Conservation (phyloP, 2,113 vertebrate species). For the Tiliqua scincoides region DNA sequence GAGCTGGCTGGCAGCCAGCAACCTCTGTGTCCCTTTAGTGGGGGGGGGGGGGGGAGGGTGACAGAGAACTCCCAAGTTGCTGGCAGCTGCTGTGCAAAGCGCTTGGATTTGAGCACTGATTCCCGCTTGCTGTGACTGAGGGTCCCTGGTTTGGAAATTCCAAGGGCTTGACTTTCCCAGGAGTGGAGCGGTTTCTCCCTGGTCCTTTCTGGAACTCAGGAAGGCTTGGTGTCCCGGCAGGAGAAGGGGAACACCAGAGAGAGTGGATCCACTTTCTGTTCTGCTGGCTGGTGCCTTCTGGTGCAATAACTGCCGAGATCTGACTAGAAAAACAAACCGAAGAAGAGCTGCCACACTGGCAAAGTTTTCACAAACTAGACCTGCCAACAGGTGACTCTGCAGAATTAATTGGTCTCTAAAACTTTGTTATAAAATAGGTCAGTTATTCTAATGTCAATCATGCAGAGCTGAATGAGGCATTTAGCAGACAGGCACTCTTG, state of each 20-base stretch:
- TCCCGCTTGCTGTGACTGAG: neutral
- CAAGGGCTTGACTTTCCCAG: neutral
- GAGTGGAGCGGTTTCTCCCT: neutral
- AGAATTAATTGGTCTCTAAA: too few species aligned
- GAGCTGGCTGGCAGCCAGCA: neutral
- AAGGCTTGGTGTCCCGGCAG: rapidly evolving
- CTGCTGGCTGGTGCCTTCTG: neutral
- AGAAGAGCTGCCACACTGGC: neutral
- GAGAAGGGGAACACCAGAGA: neutral
- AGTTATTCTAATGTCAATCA: too few species aligned
- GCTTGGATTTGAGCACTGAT: neutral
- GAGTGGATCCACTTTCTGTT: neutral
- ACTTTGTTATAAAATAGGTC: too few species aligned
- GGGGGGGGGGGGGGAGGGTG: neutral
- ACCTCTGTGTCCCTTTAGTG: neutral
- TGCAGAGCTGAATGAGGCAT: too few species aligned
- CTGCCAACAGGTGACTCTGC: too few species aligned
- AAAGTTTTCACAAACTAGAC: too few species aligned
- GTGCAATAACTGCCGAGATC: neutral
- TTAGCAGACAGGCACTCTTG: too few species aligned
- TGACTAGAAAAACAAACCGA: neutral
- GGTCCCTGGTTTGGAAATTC: neutral
- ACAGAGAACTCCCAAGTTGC: neutral
- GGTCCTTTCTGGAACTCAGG: neutral
- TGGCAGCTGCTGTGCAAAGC: neutral